Percentiles rank a stretch among this genome's conserved stretches.
Conservation (phyloP, 2,113 vertebrate genomes). For the Epinephelus lanceolatus region DNA sequence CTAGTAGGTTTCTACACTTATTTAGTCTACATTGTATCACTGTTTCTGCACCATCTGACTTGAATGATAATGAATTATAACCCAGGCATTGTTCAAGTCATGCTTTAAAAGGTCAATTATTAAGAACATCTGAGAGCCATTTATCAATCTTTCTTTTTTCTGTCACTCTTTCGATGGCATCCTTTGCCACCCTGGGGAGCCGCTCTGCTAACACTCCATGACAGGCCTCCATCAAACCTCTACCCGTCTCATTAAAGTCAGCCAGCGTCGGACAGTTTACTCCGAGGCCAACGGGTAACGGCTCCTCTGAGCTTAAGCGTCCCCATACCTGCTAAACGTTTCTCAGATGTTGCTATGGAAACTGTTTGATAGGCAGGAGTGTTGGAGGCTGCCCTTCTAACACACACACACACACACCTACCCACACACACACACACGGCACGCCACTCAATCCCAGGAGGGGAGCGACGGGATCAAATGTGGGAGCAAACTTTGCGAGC, state of each 20-base stretch:
- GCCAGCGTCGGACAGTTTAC: constrained; percentile 27
- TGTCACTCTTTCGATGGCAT: constrained; percentile 3
- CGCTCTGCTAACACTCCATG: not conserved
- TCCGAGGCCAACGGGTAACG: not conserved
- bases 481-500: constrained; percentile 26
- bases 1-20: not conserved
- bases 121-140: not conserved
- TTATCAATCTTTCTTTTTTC: constrained; percentile 2
- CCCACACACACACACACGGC: constrained; percentile 1
- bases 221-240: constrained; percentile 46
- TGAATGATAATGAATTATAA: not conserved
- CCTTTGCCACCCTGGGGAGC: not conserved
- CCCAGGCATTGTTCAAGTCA: not conserved
- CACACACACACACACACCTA: constrained; percentile 1
- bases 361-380: constrained; percentile 54
- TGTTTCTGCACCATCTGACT: not conserved
- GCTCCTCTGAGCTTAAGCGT: constrained; percentile 27
- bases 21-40: not conserved
- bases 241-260: constrained; percentile 43
- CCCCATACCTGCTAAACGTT: constrained; percentile 45
- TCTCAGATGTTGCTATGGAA: constrained; percentile 63
- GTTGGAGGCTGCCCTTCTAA: not conserved
- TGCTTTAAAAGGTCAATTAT: not conserved
- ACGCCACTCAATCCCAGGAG: constrained; percentile 44
- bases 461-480: constrained; percentile 24